A percentile compares a stretch with the other conserved stretches of the same genome.
Conservation (phyloP, 2,797 vertebrate species). For the Phaenicophaeus curvirostris region DNA sequence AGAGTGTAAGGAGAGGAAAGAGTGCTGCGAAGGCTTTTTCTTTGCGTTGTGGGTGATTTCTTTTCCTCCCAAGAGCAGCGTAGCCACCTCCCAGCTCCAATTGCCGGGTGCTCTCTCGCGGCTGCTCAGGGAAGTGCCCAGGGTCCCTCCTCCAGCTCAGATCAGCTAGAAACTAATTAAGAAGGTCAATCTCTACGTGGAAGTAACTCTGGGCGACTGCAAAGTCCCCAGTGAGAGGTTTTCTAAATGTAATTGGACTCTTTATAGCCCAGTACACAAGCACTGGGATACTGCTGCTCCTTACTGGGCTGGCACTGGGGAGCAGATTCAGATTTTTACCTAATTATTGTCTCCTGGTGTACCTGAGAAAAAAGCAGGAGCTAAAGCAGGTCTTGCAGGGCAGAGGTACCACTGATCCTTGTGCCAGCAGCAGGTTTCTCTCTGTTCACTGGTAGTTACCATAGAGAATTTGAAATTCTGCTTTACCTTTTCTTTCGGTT, state of each 20-base stretch:
- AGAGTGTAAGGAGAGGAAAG: not conserved
- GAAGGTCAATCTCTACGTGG: not conserved
- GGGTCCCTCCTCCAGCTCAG: not conserved
- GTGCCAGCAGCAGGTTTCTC: not conserved
- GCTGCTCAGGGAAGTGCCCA: conserved; percentile 73
- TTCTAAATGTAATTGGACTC: not conserved
- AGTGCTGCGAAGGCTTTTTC: not conserved
- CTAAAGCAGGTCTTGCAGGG: not conserved
- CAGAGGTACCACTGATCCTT: not conserved
- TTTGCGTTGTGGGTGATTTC: not conserved
- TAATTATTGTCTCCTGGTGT: not conserved
- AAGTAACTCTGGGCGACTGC: not conserved
- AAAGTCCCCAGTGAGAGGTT: not conserved
- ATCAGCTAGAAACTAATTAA: not conserved
- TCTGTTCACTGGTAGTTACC: not conserved
- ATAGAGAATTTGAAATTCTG: not conserved
- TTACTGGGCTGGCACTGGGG: not conserved
- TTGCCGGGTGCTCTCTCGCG: conserved; percentile 82
- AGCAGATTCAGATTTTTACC: not conserved
- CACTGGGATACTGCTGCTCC: not conserved
- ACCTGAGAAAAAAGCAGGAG: not conserved
- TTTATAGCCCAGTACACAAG: not conserved
- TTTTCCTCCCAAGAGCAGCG: not conserved
- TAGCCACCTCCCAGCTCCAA: conserved; percentile 50
- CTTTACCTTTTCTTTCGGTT: not conserved